Percentiles rank a stretch among this genome's conserved stretches.
Conservation (phyloP, 2,888 invertebrate genomes). For the Caenorhabditis uteleia region DNA sequence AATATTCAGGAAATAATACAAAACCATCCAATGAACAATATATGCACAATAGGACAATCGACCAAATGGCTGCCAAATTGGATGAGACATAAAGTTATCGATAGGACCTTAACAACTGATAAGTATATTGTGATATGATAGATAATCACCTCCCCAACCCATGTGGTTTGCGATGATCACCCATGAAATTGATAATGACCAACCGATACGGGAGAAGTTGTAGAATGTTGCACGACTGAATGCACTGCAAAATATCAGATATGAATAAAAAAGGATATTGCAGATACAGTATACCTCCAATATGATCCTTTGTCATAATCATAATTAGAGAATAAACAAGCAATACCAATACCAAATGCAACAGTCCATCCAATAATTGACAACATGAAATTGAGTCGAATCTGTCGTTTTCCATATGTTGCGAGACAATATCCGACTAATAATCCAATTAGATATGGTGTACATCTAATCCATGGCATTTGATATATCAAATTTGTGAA, state of each 20-base stretch:
- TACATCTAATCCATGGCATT: conserved; percentile 66
- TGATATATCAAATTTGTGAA: conserved; percentile 16
- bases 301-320: conserved; percentile 34
- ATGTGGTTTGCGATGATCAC: conserved; percentile 71
- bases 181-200: conserved; percentile 71
- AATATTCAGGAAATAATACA: conserved; percentile 34
- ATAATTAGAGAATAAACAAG: conserved; percentile 30
- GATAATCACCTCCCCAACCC: conserved; percentile 71
- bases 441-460: conserved; percentile 71
- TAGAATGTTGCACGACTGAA: conserved; percentile 40
- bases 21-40: conserved; percentile 72
- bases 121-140: not conserved
- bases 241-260: not conserved
- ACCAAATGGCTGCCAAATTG: conserved; percentile 84
- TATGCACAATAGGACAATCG: conserved; percentile 91
- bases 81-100: conserved; percentile 82
- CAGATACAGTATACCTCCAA: conserved; percentile 18
- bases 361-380: conserved; percentile 31
- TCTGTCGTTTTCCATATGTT: conserved; percentile 32
- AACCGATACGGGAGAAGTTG: conserved; percentile 66
- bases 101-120: conserved; percentile 72
- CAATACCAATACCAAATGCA: conserved; percentile 23
- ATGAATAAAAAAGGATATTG: not conserved
- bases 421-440: conserved; percentile 70
- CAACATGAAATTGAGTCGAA: conserved; percentile 25